A percentile compares a stretch with the other conserved stretches of the same genome.
These are phyloP conservation scores for Zygogramma bicolorata DNA, from an alignment of 2,888 invertebrate species.

Conservation along the genomic window DNA sequence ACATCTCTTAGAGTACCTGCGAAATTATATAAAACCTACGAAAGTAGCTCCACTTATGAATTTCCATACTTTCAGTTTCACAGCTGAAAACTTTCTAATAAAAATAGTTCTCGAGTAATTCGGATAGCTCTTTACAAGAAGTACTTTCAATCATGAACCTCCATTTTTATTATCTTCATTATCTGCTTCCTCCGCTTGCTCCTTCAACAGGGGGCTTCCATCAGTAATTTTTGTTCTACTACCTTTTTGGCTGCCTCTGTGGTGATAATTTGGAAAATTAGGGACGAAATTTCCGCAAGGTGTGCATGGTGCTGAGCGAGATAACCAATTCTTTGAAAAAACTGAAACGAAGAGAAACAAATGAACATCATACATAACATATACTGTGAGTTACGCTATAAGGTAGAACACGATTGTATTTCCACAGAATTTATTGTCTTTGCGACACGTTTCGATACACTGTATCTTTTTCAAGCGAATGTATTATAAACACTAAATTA, in stretches of 20 bases:
- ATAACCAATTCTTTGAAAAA: constrained; percentile 71
- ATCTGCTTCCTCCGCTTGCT: constrained; percentile 70
- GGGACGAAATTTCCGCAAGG: constrained; percentile 79
- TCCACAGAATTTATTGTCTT: too few species aligned
- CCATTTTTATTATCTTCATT: constrained; percentile 57
- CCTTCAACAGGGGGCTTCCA: constrained; percentile 73
- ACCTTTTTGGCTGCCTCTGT: constrained; percentile 66
- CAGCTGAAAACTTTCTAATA: neutral
- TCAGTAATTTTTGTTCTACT: constrained; percentile 70
- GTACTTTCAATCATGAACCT: constrained; percentile 40
- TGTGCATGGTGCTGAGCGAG: constrained; percentile 84
- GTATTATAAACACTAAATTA: too few species aligned
- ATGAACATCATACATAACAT: too few species aligned
- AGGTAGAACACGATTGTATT: too few species aligned
- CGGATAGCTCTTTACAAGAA: constrained; percentile 7
- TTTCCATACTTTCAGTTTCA: neutral
- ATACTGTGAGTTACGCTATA: too few species aligned
- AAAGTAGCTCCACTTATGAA: neutral
- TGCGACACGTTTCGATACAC: too few species aligned
- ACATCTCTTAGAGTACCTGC: neutral
- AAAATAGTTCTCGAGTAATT: constrained; percentile 2
- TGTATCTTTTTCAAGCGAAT: too few species aligned
- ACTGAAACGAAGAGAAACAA: constrained; percentile 50
- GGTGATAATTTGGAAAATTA: constrained; percentile 70
- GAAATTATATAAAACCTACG: neutral